Evolutionary conservation across 2,113 vertebrate genomes (phyloP), one percentile per base, ranked within the genome.

Genomic region (Xenopus laevis): DNA sequence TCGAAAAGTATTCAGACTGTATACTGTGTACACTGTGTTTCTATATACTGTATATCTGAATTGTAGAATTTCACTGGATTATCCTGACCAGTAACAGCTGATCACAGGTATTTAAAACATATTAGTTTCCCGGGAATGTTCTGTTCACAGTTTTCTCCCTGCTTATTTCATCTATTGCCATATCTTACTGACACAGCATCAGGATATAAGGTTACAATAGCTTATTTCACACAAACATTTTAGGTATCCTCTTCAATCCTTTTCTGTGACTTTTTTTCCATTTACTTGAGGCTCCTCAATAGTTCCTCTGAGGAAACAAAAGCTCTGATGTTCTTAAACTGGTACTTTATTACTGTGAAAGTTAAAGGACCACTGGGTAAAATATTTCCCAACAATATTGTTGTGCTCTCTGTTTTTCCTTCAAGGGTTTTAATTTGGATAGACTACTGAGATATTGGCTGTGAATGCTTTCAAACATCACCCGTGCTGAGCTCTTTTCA

Each of bases 401-500:
- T 79, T 72, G 79, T 55, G 8, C 30, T 68, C 46, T 74, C 1
- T 46, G 63, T 77, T 79, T 76, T 66, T 69, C 8, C 16, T 80
- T 71, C 13, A 18, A 65, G 10, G 5, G 0, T 80, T 79, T 79
- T 57, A 47, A 65, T 79, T 82, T 80, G 0, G 52, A 77, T 10
- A 21, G 46, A 0, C 0, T 63, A 77, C 59, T 70, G 74, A 77
- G 74, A 77, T 77, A 77, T 70, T 70, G 74, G 67, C 74, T 77
- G 59, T 69, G 60, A 77, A 77, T 59, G 74, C 74, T 64, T 77
- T 70, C 59, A 77, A 77, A 77, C 67, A 77, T 77, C 60, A 70
- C 47, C 57, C 10, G 59, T 77, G 74, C 74, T 77, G 74, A 77
- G 67, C 18, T 68, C 20, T 77, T 58, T 76, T 68, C 12, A 30